phyloP scores from a whole-genome alignment of 2,888 invertebrate genomes.

The Dryococelus australis region DNA sequence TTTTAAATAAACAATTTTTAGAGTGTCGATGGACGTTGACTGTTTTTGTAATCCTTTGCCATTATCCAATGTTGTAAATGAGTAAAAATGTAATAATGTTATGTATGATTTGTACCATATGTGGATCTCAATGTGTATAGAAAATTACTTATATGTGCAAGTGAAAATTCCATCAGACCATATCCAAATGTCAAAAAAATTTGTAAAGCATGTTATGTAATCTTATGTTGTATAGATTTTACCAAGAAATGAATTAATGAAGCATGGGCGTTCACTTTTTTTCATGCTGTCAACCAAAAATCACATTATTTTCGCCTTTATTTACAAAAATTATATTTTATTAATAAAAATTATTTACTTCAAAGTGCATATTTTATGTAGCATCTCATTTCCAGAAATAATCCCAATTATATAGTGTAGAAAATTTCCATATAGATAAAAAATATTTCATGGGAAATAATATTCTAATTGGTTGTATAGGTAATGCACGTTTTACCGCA shows the following conservation, averaged over 20 bases:
- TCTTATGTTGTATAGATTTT: constrained; percentile 12
- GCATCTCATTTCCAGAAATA: background rate
- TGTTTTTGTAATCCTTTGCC: constrained; percentile 8
- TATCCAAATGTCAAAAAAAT: constrained; percentile 7
- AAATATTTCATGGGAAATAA: too few species aligned
- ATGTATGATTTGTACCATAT: too few species aligned
- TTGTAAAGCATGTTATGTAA: constrained; percentile 19
- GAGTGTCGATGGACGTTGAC: background rate
- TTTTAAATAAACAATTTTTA: background rate
- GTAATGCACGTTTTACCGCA: too few species aligned
- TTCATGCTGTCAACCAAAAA: background rate
- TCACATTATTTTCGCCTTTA: background rate
- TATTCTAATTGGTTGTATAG: too few species aligned
- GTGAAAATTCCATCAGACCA: background rate
- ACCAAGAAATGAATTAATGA: constrained; percentile 5
- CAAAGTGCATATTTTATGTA: background rate
- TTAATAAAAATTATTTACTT: background rate
- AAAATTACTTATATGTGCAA: too few species aligned
- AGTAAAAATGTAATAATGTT: too few species aligned
- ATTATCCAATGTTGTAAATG: background rate
- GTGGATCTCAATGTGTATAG: too few species aligned
- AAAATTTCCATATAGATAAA: too few species aligned
- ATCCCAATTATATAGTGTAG: too few species aligned
- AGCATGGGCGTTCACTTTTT: background rate
- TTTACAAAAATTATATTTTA: background rate